A percentile compares a stretch with the other conserved stretches of the same genome.
These are phyloP conservation scores for Ctenicera cuprea DNA, from an alignment of 2,888 invertebrate genomes.

Conservation along the genomic window DNA sequence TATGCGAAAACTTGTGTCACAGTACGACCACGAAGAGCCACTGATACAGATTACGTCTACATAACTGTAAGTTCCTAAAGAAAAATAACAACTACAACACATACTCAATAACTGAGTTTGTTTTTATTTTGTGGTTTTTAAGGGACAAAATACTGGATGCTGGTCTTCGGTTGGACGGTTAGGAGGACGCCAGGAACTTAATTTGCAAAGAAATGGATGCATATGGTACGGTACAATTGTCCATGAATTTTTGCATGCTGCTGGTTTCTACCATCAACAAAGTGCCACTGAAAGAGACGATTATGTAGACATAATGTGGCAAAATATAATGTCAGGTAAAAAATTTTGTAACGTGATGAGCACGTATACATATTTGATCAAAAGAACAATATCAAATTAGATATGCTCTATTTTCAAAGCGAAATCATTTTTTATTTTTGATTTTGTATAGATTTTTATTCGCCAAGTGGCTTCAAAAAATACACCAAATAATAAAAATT, in stretches of 20 bases:
- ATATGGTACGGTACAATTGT: conserved; percentile 78
- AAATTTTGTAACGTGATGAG: too few species aligned
- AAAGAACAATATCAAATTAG: too few species aligned
- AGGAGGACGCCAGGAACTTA: conserved; percentile 41
- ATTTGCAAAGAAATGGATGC: too few species aligned
- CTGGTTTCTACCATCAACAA: conserved; percentile 91
- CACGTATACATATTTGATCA: too few species aligned
- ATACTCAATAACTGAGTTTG: too few species aligned
- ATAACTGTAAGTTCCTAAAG: conserved; percentile 31
- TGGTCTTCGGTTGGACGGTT: conserved; percentile 18
- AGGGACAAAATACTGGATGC: conserved; percentile 28
- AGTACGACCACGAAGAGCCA: conserved; percentile 1
- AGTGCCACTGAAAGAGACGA: conserved; percentile 86
- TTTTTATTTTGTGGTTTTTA: background rate
- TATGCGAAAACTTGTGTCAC: conserved; percentile 33
- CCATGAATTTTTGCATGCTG: conserved; percentile 88
- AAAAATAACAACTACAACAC: background rate
- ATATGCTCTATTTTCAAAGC: too few species aligned
- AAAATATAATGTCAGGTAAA: conserved; percentile 80
- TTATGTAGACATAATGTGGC: conserved; percentile 83
- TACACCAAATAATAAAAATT: too few species aligned
- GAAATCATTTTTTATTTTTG: too few species aligned
- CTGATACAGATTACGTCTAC: conserved; percentile 37
- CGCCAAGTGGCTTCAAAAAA: too few species aligned
- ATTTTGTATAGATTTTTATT: too few species aligned